Percentiles rank a stretch among this genome's conserved stretches.
Evolutionary conservation across 2,797 vertebrate species (phyloP).

Genomic region (Nothura maculosa): DNA sequence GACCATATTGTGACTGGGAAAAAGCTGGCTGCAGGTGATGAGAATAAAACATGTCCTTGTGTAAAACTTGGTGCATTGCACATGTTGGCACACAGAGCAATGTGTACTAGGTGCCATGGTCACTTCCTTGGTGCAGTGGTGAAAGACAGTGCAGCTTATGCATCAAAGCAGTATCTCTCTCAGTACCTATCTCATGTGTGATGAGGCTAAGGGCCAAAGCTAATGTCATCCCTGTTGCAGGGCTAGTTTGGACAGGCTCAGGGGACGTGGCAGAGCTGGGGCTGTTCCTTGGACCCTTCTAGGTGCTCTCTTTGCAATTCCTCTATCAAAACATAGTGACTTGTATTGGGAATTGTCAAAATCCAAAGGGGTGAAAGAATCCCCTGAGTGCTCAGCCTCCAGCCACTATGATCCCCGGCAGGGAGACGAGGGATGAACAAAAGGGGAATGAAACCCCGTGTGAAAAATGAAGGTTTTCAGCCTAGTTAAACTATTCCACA

Average conservation of each 20-base stretch:
- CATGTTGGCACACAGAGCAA: too few species aligned
- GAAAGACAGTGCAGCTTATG: neutral
- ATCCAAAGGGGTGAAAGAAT: neutral
- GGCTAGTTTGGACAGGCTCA: neutral
- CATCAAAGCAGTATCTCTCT: neutral
- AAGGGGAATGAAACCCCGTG: neutral
- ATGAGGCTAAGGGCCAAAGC: neutral
- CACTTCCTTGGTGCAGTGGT: neutral
- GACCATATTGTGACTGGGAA: neutral
- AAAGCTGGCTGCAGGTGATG: fast-evolving
- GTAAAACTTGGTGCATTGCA: neutral
- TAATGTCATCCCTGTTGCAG: neutral
- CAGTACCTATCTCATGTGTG: too few species aligned
- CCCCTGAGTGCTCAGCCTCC: neutral
- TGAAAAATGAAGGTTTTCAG: constrained; percentile 41
- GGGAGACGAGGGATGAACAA: neutral
- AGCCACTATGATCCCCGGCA: fast-evolving
- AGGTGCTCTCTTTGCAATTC: neutral
- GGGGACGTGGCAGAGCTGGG: neutral
- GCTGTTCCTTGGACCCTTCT: neutral
- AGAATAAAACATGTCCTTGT: neutral
- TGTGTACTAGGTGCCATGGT: neutral
- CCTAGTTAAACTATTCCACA: constrained; percentile 21
- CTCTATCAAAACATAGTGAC: neutral
- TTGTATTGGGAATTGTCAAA: neutral